These are phyloP conservation scores for Athene noctua DNA, from an alignment of 2,113 vertebrate species.

Conservation along the genomic window DNA sequence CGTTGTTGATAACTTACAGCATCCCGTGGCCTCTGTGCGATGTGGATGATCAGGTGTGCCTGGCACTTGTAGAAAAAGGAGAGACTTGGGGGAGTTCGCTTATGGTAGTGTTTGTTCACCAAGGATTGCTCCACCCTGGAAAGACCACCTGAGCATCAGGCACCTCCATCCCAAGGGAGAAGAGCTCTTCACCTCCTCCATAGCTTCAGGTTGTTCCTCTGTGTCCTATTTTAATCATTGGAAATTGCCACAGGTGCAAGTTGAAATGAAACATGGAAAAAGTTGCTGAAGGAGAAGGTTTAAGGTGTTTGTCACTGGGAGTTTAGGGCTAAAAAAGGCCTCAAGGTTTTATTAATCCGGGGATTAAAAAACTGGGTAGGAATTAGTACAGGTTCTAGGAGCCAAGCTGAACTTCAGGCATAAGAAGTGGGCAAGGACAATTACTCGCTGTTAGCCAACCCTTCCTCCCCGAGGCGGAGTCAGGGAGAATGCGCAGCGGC, in stretches of 20 bases:
- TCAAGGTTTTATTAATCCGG: neutral
- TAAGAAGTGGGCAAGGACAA: neutral
- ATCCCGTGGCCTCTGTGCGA: neutral
- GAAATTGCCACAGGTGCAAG: neutral
- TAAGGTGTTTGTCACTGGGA: neutral
- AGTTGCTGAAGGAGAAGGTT: neutral
- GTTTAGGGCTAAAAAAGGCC: neutral
- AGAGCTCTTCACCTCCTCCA: neutral
- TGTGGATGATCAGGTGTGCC: neutral
- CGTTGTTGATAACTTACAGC: neutral
- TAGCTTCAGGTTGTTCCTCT: neutral
- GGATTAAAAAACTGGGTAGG: neutral
- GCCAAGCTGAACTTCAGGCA: neutral
- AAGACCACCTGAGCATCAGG: neutral
- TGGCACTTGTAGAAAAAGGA: neutral
- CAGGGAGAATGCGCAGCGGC: neutral
- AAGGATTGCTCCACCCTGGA: neutral
- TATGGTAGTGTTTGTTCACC: neutral
- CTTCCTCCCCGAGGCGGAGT: neutral
- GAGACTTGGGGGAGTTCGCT: neutral
- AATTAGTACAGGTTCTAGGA: neutral
- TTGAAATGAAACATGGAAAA: neutral
- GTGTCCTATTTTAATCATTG: neutral
- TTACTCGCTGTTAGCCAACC: neutral
- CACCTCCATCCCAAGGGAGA: neutral